Conservation (phyloP, 2,797 vertebrate genomes). For the Eupleurogrammus muticus region DNA sequence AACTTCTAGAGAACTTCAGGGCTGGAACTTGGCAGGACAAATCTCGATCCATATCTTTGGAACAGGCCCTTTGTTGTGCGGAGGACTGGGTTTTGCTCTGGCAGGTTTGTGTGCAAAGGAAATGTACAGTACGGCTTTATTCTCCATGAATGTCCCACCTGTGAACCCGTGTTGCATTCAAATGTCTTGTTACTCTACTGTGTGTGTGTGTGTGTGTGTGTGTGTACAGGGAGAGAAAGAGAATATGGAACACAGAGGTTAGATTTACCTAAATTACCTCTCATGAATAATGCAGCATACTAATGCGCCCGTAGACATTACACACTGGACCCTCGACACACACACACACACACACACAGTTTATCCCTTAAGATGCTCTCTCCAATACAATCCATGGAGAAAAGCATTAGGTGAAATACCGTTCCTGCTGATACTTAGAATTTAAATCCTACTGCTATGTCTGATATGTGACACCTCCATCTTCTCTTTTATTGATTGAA, state of each 20-base stretch:
- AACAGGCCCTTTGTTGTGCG: constrained; percentile 55
- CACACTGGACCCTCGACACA: constrained; percentile 17
- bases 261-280: constrained; percentile 53
- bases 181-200: constrained; percentile 12
- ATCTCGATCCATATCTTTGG: constrained; percentile 56
- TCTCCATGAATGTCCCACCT: constrained; percentile 21
- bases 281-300: constrained; percentile 50
- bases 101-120: constrained; percentile 28
- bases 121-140: constrained; percentile 37
- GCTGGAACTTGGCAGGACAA: constrained; percentile 61
- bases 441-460: constrained; percentile 27
- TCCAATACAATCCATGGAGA: constrained; percentile 26
- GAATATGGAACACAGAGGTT: constrained; percentile 18
- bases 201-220: background rate
- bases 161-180: constrained; percentile 15
- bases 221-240: background rate
- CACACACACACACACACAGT: constrained; percentile 13
- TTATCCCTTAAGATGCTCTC: constrained; percentile 37
- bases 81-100: constrained; percentile 36
- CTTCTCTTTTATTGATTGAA: background rate
- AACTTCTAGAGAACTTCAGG: constrained; percentile 59
- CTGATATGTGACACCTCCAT: constrained; percentile 28
- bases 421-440: constrained; percentile 41
- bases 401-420: constrained; percentile 37
- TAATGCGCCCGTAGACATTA: constrained; percentile 10